A percentile compares a stretch with the other conserved stretches of the same genome.
phyloP scores from a whole-genome alignment of 2,113 vertebrate species.

The Pleuronectes platessa region DNA sequence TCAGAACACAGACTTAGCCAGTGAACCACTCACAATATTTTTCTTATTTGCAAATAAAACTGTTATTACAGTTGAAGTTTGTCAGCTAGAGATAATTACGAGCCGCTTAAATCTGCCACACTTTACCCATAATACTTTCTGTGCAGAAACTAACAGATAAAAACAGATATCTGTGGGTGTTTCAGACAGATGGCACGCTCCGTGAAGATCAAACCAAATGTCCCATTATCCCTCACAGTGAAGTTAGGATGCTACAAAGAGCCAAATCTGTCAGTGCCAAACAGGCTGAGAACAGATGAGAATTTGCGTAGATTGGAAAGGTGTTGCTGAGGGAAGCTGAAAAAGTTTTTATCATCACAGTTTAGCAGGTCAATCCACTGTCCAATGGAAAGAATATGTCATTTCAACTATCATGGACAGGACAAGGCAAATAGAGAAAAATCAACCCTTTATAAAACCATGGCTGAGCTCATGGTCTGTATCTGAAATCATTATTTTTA shows the following conservation, averaged over 20 bases:
- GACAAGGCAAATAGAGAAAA: not conserved
- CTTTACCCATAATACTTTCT: not conserved
- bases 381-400: not conserved
- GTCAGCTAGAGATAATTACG: not conserved
- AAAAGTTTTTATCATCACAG: not conserved
- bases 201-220: not conserved
- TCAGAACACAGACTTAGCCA: not conserved
- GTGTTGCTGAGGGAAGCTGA: not conserved
- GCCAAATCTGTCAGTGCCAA: conserved; percentile 5
- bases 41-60: not conserved
- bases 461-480: not conserved
- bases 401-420: not conserved
- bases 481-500: not conserved
- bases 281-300: not conserved
- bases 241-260: not conserved
- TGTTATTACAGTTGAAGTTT: not conserved
- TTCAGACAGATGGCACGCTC: not conserved
- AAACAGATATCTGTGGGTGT: conserved; percentile 4
- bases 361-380: not conserved
- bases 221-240: not conserved
- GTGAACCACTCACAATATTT: not conserved
- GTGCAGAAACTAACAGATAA: not conserved
- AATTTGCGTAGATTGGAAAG: not conserved
- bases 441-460: not conserved
- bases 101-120: not conserved